Percentiles rank a stretch among this genome's conserved stretches.
phyloP scores from a whole-genome alignment of 2,888 invertebrate species.

The Clanis bilineata region DNA sequence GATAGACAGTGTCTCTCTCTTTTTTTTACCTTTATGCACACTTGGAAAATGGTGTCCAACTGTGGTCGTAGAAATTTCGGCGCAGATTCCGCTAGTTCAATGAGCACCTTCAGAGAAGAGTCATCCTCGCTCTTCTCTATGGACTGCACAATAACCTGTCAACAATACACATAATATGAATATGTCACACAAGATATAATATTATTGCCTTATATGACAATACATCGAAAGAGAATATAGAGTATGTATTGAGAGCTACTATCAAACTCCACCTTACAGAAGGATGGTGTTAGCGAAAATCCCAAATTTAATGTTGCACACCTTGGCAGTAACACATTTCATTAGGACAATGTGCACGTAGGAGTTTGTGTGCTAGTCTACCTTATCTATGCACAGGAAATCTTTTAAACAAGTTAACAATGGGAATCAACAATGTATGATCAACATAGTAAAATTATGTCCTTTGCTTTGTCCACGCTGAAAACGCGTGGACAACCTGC shows the following conservation, averaged over 20 bases:
- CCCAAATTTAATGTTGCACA: constrained; percentile 70
- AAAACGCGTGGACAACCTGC: too few relatives aligned
- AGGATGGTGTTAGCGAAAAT: constrained; percentile 77
- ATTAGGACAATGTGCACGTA: constrained; percentile 60
- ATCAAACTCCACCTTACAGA: constrained; percentile 73
- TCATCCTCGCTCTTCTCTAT: constrained; percentile 94
- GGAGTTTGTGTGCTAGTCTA: constrained; percentile 54
- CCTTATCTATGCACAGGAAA: too few relatives aligned
- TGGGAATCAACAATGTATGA: too few relatives aligned
- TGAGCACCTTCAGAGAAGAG: constrained; percentile 94
- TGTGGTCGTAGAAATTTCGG: constrained; percentile 96
- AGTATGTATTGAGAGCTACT: constrained; percentile 70
- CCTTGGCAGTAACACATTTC: constrained; percentile 64
- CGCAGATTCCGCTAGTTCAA: constrained; percentile 95
- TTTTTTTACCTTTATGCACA: constrained; percentile 46
- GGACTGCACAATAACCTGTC: constrained; percentile 88
- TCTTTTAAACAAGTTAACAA: too few relatives aligned
- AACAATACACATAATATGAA: constrained; percentile 11
- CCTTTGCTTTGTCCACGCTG: too few relatives aligned
- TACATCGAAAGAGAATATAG: too few relatives aligned
- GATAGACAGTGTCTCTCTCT: too few relatives aligned
- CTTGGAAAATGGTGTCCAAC: constrained; percentile 88
- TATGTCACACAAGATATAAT: not conserved
- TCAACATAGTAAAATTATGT: too few relatives aligned
- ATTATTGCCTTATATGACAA: not conserved